These are phyloP conservation scores for Erithacus rubecula DNA, from an alignment of 2,797 vertebrate genomes.

Conservation along the genomic window DNA sequence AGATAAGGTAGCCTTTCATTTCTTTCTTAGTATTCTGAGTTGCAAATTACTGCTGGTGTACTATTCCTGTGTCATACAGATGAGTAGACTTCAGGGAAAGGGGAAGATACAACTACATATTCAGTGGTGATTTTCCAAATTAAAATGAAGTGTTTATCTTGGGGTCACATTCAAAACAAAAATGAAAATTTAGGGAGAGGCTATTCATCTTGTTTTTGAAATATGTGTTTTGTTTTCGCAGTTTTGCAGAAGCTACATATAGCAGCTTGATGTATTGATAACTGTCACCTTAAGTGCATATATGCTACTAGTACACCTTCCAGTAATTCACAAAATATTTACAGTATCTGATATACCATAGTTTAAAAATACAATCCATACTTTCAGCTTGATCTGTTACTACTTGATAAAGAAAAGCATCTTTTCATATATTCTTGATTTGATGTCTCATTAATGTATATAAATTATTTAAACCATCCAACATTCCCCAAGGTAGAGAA, in stretches of 20 bases:
- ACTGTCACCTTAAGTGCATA: not conserved
- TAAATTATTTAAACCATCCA: conserved; percentile 17
- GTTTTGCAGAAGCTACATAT: not conserved
- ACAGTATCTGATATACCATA: not conserved
- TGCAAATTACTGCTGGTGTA: not conserved
- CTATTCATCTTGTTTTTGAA: not conserved
- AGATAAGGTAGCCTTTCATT: not conserved
- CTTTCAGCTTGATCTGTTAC: not conserved
- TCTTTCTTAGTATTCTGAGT: not conserved
- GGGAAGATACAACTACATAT: not conserved
- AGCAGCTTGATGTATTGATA: not conserved
- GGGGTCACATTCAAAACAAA: not conserved
- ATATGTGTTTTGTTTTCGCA: not conserved
- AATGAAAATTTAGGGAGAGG: not conserved
- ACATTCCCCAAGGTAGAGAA: not conserved
- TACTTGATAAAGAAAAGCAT: not conserved
- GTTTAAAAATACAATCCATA: not conserved
- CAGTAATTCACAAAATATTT: not conserved
- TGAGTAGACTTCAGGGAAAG: not conserved
- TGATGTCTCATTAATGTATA: conserved; percentile 3
- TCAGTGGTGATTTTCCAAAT: not conserved
- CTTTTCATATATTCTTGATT: not conserved
- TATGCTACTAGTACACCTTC: not conserved
- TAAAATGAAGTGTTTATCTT: not conserved
- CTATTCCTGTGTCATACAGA: not conserved